Conservation (phyloP, 2,888 invertebrate species). For the Caenorhabditis macrosperma region DNA sequence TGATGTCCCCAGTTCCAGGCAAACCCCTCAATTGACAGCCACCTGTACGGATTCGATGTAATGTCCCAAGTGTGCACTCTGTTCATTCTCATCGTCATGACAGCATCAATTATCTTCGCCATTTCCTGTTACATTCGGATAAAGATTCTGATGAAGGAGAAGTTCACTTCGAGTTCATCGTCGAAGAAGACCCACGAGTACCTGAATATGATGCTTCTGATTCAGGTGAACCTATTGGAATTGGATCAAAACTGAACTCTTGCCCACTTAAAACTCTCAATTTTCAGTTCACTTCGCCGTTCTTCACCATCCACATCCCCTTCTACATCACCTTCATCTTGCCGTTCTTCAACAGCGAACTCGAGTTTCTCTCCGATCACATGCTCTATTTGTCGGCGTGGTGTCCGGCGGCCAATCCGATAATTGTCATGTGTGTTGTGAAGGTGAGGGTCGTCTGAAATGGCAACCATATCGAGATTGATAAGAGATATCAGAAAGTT, state of each 20-base stretch:
- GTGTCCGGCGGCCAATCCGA: constrained; percentile 49
- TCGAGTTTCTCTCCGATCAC: constrained; percentile 22
- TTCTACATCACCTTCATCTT: constrained; percentile 45
- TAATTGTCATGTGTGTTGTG: constrained; percentile 45
- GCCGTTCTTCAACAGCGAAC: constrained; percentile 35
- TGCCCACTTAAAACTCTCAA: no score
- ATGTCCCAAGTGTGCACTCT: constrained; percentile 13
- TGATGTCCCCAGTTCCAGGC: not conserved
- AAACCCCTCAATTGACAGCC: not conserved
- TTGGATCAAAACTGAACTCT: no score
- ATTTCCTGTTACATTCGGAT: constrained; percentile 15
- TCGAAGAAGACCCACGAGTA: constrained; percentile 20
- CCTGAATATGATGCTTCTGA: constrained; percentile 16
- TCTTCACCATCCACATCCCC: constrained; percentile 53
- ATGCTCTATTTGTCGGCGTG: constrained; percentile 44
- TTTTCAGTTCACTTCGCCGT: constrained; percentile 42
- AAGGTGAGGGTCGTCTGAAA: constrained; percentile 18
- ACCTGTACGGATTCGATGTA: constrained; percentile 3
- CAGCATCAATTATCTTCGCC: constrained; percentile 3
- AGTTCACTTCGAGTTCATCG: not conserved
- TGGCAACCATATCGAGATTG: not conserved
- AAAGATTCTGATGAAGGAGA: constrained; percentile 17
- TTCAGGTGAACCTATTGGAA: constrained; percentile 26
- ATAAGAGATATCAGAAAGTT: no score
- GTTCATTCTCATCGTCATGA: constrained; percentile 20